Base-by-base conservation (phyloP, 2,888 invertebrate species). In the Leucophenga montana region DNA sequence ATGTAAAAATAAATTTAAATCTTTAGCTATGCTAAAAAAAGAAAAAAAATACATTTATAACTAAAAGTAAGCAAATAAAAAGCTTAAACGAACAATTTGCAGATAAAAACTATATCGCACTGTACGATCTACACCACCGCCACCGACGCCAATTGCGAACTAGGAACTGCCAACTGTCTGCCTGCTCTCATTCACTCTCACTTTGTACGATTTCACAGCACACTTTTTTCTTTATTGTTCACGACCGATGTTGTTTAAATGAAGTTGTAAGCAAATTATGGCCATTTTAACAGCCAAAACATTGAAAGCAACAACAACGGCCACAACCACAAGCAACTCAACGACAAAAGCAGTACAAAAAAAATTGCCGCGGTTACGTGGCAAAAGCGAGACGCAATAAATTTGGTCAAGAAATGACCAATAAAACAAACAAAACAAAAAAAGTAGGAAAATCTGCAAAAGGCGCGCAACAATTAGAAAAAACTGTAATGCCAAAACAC, bases 381-480 rank as follows among this genome's bases (percentile, higher is more conserved):
- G 66, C 33, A 39, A 54, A 33, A 76, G 76, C 82, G 80, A 78
- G 78, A 83, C 84, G 84, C 81, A 82, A 81, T 81, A 83, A 81
- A 81, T 81, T 81, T 83, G 39, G 1, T 11, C 76, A 71, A 77
- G 83, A 83, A 59, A 59, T 59, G 33, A 33, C 59, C 59, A 59
- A 18, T n/a, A 56, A 11, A 22, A 0, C 22, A 56, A 61, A 44
- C 14, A 22, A 27, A 64, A 64, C 11, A 13, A 4, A 18, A 50
- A 50, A 5, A 11, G 27, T 27, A n/a, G 33, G 6, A 57, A 57
- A 57, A 57, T 57, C 50, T 16, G 39, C 48, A 46, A 48, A 39
- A 65, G 50, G 84, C 81, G 82, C 77, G 74, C 84, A 82, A 85
- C 85, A 82, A 82, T 82, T 82, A 82, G 85, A 85, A 77, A 82